Evolutionary conservation across 2,797 vertebrate genomes (phyloP).

Genomic region (Syndactyla subalaris): DNA sequence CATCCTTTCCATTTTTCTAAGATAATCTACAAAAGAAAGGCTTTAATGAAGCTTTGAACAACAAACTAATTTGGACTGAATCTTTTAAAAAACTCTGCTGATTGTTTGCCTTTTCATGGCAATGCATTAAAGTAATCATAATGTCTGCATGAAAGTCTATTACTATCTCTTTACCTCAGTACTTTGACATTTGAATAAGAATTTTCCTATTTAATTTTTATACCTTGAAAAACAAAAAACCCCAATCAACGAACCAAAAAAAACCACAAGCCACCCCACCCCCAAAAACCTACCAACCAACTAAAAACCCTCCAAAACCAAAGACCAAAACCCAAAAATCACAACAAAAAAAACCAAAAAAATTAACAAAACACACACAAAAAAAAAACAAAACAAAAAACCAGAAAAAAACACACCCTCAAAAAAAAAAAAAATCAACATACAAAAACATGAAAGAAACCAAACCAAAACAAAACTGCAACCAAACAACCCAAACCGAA

Average conservation of each 20-base stretch:
- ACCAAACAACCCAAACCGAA: too few relatives aligned
- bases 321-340: background rate
- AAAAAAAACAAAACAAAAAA: too few relatives aligned
- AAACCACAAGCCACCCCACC: too few relatives aligned
- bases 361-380: too few relatives aligned
- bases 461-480: too few relatives aligned
- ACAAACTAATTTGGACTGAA: background rate
- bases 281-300: background rate
- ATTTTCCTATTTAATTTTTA: background rate
- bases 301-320: background rate
- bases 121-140: conserved; percentile 4
- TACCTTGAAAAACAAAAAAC: background rate
- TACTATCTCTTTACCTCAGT: background rate
- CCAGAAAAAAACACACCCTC: too few relatives aligned
- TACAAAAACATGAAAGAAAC: too few relatives aligned
- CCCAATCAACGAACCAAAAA: too few relatives aligned
- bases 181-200: background rate
- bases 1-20: background rate
- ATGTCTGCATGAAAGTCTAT: background rate
- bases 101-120: background rate
- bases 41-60: background rate
- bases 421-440: too few relatives aligned
- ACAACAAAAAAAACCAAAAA: too few relatives aligned
- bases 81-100: background rate
- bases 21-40: background rate